Evolutionary conservation across 2,113 vertebrate genomes (phyloP).

Genomic region (Aix galericulata): DNA sequence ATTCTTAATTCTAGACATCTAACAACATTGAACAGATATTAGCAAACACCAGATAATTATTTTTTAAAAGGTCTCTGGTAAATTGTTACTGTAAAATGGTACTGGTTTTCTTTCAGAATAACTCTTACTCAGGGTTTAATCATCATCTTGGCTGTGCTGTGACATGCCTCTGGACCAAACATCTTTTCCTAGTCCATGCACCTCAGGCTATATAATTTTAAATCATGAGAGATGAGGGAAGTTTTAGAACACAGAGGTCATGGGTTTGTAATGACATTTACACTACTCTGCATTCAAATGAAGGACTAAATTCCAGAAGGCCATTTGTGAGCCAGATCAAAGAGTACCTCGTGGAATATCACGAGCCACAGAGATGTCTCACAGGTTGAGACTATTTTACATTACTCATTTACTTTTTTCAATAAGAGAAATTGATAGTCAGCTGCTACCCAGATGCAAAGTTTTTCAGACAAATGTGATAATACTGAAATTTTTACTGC

Average conservation of each 20-base stretch:
- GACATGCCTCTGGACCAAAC: neutral
- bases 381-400: neutral
- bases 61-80: slow-evolving; percentile 21
- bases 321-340: neutral
- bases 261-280: neutral
- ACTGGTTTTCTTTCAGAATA: neutral
- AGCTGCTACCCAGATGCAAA: neutral
- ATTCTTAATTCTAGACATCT: neutral
- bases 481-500: neutral
- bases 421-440: neutral
- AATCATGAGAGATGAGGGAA: neutral
- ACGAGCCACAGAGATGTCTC: neutral
- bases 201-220: neutral
- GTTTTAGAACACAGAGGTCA: neutral
- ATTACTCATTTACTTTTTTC: neutral
- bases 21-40: neutral
- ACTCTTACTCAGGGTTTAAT: neutral
- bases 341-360: neutral
- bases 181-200: neutral
- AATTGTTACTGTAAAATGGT: neutral
- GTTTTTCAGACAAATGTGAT: neutral
- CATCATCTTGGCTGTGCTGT: neutral
- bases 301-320: neutral
- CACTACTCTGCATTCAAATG: neutral
- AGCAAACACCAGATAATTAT: neutral